Evolutionary conservation across 2,888 invertebrate species (phyloP).

Genomic region (Synanthedon tipuliformis): DNA sequence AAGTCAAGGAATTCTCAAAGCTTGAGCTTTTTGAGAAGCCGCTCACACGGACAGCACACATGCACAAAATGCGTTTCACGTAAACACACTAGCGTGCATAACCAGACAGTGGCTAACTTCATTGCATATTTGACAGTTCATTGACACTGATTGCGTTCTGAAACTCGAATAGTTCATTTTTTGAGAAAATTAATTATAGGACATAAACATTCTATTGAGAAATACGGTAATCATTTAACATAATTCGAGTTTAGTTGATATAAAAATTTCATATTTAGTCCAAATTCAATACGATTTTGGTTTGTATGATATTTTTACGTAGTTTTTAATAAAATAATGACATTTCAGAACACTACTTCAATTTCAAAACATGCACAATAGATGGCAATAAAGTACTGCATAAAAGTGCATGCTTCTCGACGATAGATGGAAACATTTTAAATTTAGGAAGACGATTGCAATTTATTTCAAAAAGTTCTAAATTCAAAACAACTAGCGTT

Average conservation of each 20-base stretch:
- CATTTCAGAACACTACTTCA: not conserved
- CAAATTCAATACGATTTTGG: no score
- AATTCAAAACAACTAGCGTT: not conserved
- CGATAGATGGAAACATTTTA: not conserved
- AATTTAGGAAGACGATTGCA: no score
- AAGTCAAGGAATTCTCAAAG: not conserved
- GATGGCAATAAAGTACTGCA: slow-evolving; percentile 12
- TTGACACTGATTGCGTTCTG: slow-evolving; percentile 37
- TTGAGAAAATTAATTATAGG: not conserved
- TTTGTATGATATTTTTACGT: no score
- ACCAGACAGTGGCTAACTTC: slow-evolving; percentile 59
- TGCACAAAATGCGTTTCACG: slow-evolving; percentile 15
- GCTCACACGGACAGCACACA: slow-evolving; percentile 44
- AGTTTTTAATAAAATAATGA: not conserved
- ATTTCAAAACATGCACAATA: slow-evolving; percentile 12
- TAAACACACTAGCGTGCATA: slow-evolving; percentile 21
- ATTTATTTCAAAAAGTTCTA: no score
- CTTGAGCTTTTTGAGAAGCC: slow-evolving; percentile 18
- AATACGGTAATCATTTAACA: not conserved
- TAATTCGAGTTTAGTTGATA: not conserved
- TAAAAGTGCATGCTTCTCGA: not conserved
- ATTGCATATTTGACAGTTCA: slow-evolving; percentile 57
- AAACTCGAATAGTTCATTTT: slow-evolving; percentile 9
- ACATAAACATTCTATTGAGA: not conserved
- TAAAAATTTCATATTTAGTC: not conserved